Percentiles rank a stretch among this genome's conserved stretches.
These are phyloP conservation scores for Achlya flavicornis DNA, from an alignment of 2,888 invertebrate genomes.

Conservation along the genomic window DNA sequence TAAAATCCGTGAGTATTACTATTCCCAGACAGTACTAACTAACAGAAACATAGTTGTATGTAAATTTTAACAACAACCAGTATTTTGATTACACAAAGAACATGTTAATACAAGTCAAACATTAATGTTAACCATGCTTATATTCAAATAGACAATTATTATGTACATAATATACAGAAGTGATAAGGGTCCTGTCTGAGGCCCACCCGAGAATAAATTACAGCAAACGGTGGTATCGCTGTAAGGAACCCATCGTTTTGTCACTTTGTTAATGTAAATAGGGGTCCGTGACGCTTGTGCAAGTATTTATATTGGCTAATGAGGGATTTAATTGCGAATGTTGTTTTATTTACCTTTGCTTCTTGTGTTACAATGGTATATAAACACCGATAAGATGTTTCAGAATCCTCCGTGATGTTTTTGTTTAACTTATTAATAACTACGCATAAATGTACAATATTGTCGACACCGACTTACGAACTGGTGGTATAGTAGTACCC, in stretches of 20 bases:
- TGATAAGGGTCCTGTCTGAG: conserved; percentile 17
- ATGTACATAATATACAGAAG: conserved; percentile 27
- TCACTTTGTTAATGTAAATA: conserved; percentile 39
- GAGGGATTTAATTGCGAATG: conserved; percentile 23
- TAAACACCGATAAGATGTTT: not conserved
- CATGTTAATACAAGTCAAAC: conserved; percentile 11
- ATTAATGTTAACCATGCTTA: conserved; percentile 11
- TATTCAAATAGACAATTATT: conserved; percentile 17
- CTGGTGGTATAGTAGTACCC: too few relatives aligned
- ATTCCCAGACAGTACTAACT: not conserved
- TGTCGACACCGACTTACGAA: too few relatives aligned
- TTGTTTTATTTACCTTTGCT: conserved; percentile 1
- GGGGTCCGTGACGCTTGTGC: conserved; percentile 23
- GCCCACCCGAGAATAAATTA: conserved; percentile 33
- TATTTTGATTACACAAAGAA: conserved; percentile 1
- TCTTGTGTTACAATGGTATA: not conserved
- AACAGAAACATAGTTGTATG: conserved; percentile 1
- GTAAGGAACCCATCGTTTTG: conserved; percentile 25
- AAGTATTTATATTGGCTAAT: conserved; percentile 31
- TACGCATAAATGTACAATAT: too few relatives aligned
- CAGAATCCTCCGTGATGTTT: not conserved
- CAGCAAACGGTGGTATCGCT: conserved; percentile 22
- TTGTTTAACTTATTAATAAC: too few relatives aligned
- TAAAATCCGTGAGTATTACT: not conserved
- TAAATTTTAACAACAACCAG: not conserved